phyloP scores from a whole-genome alignment of 1,140 invertebrate species.

The Aphelenchoides fujianensis region DNA sequence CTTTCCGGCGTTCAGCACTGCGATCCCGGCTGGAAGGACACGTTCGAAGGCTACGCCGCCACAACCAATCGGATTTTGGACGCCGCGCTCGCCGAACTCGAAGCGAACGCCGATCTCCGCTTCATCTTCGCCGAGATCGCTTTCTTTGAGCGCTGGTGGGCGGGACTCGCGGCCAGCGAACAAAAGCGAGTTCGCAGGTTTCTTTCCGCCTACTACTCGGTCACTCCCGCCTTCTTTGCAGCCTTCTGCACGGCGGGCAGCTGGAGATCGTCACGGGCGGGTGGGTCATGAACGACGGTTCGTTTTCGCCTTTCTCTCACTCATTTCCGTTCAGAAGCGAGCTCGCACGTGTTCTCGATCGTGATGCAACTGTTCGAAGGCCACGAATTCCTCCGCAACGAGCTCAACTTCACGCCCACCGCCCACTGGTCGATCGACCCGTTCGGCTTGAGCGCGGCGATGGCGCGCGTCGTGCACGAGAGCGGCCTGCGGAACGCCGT shows the following conservation, averaged over 20 bases:
- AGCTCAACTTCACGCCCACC: slow-evolving; percentile 57
- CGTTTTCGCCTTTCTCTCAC: neutral
- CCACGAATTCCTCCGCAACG: slow-evolving; percentile 66
- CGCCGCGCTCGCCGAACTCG: too few relatives aligned
- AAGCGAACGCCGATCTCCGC: too few relatives aligned
- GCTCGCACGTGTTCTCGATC: slow-evolving; percentile 69
- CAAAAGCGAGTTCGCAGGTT: too few relatives aligned
- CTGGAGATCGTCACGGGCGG: slow-evolving; percentile 71
- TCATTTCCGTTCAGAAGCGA: slow-evolving; percentile 66
- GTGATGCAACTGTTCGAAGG: slow-evolving; percentile 82
- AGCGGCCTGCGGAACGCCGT: slow-evolving; percentile 81
- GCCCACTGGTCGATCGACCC: slow-evolving; percentile 91
- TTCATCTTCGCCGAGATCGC: too few relatives aligned
- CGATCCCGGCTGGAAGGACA: too few relatives aligned
- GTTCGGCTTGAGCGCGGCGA: slow-evolving; percentile 82
- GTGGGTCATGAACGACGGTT: slow-evolving; percentile 71
- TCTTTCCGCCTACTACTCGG: too few relatives aligned
- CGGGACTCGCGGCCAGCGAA: too few relatives aligned
- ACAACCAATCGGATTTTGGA: too few relatives aligned
- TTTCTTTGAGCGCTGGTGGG: too few relatives aligned
- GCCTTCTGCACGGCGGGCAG: slow-evolving; percentile 66
- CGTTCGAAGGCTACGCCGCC: too few relatives aligned
- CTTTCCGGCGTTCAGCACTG: too few relatives aligned
- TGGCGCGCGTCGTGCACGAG: slow-evolving; percentile 81
- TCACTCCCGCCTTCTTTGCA: too few relatives aligned